Conservation (phyloP, 1,140 invertebrate genomes). For the Drosophila ambigua region DNA sequence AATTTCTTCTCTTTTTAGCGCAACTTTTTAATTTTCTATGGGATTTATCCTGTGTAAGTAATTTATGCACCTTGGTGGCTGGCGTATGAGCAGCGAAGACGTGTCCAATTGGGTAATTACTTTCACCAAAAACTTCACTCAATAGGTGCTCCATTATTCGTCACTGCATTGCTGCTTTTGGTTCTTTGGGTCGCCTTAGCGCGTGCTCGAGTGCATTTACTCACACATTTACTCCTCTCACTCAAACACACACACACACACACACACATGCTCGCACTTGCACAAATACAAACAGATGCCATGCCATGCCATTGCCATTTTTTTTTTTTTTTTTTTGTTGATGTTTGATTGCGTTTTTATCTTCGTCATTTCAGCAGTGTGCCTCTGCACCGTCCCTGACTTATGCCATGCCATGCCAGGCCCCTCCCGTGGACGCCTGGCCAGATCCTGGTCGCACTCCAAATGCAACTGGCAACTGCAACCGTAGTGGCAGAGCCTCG, state of each 20-base stretch:
- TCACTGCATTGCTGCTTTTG: too few species aligned
- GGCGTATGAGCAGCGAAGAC: too few species aligned
- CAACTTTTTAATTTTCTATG: too few species aligned
- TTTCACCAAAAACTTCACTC: neutral
- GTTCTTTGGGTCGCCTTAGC: slow-evolving; percentile 29
- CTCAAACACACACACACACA: too few species aligned
- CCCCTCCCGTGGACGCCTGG: neutral
- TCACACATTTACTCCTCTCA: slow-evolving; percentile 16
- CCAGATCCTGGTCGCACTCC: slow-evolving; percentile 20
- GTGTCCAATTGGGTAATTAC: too few species aligned
- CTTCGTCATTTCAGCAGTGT: slow-evolving; percentile 74
- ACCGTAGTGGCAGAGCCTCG: neutral
- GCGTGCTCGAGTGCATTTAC: slow-evolving; percentile 78
- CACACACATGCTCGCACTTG: slow-evolving; percentile 7
- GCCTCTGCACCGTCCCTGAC: slow-evolving; percentile 12
- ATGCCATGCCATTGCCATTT: slow-evolving; percentile 46
- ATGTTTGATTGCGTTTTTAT: slow-evolving; percentile 81
- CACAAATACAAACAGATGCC: slow-evolving; percentile 67
- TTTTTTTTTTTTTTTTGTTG: slow-evolving; percentile 57
- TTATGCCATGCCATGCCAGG: neutral
- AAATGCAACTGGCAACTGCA: slow-evolving; percentile 36
- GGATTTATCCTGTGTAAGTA: too few species aligned
- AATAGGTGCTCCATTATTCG: too few species aligned
- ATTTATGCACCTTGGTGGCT: too few species aligned
- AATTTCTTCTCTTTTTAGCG: too few species aligned